These are phyloP conservation scores for Rutilus rutilus DNA, from an alignment of 2,113 vertebrate species.

Conservation along the genomic window DNA sequence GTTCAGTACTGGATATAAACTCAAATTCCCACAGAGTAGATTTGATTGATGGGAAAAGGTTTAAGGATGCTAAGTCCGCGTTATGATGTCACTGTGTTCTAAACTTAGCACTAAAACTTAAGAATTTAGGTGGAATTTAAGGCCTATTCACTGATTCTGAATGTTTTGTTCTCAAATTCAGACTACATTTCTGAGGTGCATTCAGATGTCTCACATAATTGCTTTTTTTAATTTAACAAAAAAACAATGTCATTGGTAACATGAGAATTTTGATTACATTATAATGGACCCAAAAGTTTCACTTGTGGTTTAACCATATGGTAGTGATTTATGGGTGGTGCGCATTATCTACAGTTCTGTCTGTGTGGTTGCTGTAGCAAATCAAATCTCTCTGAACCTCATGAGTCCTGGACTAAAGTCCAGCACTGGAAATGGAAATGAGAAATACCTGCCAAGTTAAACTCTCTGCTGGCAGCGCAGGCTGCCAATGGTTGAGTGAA, in stretches of 20 bases:
- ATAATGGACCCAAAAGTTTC: neutral
- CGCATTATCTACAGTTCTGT: constrained; percentile 5
- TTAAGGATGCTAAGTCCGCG: neutral
- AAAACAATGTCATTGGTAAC: neutral
- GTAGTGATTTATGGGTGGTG: neutral
- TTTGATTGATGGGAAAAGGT: neutral
- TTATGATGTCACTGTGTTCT: neutral
- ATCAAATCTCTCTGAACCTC: constrained; percentile 16
- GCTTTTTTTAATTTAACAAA: neutral
- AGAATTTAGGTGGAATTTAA: neutral
- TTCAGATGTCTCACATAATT: neutral
- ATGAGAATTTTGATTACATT: neutral
- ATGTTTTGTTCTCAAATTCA: neutral
- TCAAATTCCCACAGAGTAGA: neutral
- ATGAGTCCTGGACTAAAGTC: constrained; percentile 8
- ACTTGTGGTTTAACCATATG: constrained; percentile 5
- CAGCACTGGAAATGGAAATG: constrained; percentile 27
- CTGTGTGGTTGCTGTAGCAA: constrained; percentile 9
- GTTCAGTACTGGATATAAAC: neutral
- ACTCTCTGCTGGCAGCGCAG: neutral
- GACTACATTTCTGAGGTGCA: neutral
- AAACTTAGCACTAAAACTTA: neutral
- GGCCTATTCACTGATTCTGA: neutral
- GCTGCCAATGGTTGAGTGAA: neutral
- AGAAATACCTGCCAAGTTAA: constrained; percentile 21